phyloP scores from a whole-genome alignment of 2,113 vertebrate species.

The Oreochromis aureus region DNA sequence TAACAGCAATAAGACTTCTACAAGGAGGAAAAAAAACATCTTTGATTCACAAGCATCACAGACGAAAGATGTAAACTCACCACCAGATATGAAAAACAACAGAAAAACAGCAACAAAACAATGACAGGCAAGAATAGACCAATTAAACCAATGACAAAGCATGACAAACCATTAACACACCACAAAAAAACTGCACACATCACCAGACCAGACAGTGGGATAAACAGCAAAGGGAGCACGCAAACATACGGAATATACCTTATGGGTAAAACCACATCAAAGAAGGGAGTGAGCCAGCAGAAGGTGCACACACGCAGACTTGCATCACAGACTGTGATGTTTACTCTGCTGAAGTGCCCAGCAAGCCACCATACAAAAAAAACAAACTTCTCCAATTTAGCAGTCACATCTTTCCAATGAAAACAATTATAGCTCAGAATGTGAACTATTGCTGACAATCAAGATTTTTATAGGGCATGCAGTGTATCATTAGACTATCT shows the following conservation, averaged over 20 bases:
- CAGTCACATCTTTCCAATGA: constrained; percentile 4
- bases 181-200: constrained; percentile 4
- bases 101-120: not conserved
- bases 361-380: constrained; percentile 39
- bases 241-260: constrained; percentile 33
- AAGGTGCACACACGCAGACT: constrained; percentile 7
- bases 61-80: not conserved
- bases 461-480: not conserved
- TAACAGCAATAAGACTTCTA: not conserved
- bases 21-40: not conserved
- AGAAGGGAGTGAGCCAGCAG: not conserved
- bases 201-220: constrained; percentile 38
- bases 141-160: constrained; percentile 36
- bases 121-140: not conserved
- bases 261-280: constrained; percentile 43
- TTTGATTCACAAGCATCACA: not conserved
- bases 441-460: not conserved
- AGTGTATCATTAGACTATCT: not conserved
- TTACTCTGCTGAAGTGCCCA: constrained; percentile 23
- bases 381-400: constrained; percentile 29
- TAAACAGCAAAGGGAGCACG: not conserved
- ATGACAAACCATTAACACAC: constrained; percentile 6
- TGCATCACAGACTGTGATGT: constrained; percentile 11
- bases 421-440: not conserved
- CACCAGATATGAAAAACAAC: not conserved